Percentiles rank a stretch among this genome's conserved stretches.
Conservation (phyloP, 2,113 vertebrate species). For the Chunga burmeisteri region DNA sequence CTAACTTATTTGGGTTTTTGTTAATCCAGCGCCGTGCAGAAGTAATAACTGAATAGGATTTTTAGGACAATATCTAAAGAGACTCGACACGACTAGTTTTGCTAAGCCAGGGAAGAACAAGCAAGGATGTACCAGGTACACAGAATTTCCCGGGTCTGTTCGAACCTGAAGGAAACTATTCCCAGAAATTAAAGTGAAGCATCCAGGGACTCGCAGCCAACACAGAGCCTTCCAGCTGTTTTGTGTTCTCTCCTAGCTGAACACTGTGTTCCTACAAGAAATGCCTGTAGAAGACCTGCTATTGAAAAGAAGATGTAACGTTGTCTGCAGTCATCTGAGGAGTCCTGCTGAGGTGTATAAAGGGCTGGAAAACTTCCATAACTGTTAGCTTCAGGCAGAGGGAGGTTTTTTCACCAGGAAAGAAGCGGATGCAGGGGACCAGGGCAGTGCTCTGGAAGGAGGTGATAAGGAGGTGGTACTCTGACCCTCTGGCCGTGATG, state of each 20-base stretch:
- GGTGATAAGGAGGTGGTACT: too few relatives aligned
- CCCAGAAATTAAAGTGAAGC: not conserved
- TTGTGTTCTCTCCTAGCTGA: not conserved
- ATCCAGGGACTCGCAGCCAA: too few relatives aligned
- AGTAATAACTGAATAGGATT: not conserved
- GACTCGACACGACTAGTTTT: fast-evolving
- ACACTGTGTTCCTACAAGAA: not conserved
- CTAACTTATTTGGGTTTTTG: not conserved
- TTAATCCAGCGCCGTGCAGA: not conserved
- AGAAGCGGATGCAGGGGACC: not conserved
- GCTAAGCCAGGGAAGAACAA: not conserved
- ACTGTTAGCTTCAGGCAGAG: not conserved
- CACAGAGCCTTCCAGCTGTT: not conserved
- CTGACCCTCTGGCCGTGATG: too few relatives aligned
- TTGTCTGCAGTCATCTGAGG: not conserved
- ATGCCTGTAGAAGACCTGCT: not conserved
- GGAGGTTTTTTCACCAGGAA: not conserved
- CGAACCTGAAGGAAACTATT: not conserved
- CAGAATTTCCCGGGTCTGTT: not conserved
- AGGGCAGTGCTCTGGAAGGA: too few relatives aligned
- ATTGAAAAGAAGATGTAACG: too few relatives aligned
- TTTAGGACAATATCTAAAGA: not conserved
- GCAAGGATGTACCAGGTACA: too few relatives aligned
- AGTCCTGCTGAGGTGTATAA: not conserved
- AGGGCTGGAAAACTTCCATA: not conserved